These are phyloP conservation scores for Diplodus sargus DNA, from an alignment of 2,797 vertebrate genomes.

Conservation along the genomic window DNA sequence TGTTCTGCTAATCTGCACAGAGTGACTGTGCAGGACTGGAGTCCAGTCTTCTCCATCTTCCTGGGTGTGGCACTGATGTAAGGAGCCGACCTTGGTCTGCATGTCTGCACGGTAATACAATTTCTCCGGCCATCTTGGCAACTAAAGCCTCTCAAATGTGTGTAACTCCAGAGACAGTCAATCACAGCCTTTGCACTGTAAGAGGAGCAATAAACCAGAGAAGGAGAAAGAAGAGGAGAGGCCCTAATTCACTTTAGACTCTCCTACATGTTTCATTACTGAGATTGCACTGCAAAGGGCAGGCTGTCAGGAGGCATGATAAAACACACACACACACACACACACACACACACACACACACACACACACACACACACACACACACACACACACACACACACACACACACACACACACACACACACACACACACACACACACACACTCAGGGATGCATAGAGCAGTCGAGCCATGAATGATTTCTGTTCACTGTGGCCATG, in stretches of 20 bases:
- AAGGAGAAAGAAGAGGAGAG: conserved; percentile 31
- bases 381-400: no score
- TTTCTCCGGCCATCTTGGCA: conserved; percentile 17
- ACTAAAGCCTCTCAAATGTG: conserved; percentile 41
- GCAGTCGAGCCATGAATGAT: conserved; percentile 27
- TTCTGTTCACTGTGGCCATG: conserved; percentile 40
- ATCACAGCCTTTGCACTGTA: conserved; percentile 44
- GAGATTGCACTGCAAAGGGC: conserved; percentile 68
- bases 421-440: conserved; percentile 10
- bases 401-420: conserved; percentile 9
- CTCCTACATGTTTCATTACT: conserved; percentile 74
- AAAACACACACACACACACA: conserved; percentile 29
- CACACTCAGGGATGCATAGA: conserved; percentile 24
- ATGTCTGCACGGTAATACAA: conserved; percentile 24
- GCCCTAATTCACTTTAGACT: conserved; percentile 68
- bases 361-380: no score
- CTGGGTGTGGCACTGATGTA: conserved; percentile 19
- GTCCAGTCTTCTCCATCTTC: not conserved
- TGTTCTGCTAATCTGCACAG: conserved; percentile 31
- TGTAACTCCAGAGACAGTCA: conserved; percentile 46
- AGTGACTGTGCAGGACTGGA: conserved; percentile 32
- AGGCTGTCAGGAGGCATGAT: conserved; percentile 49
- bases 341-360: no score
- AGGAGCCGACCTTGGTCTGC: conserved; percentile 41
- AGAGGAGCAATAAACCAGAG: conserved; percentile 58